These are phyloP conservation scores for Drosophila seclusa DNA, from an alignment of 2,888 invertebrate genomes.

Conservation along the genomic window DNA sequence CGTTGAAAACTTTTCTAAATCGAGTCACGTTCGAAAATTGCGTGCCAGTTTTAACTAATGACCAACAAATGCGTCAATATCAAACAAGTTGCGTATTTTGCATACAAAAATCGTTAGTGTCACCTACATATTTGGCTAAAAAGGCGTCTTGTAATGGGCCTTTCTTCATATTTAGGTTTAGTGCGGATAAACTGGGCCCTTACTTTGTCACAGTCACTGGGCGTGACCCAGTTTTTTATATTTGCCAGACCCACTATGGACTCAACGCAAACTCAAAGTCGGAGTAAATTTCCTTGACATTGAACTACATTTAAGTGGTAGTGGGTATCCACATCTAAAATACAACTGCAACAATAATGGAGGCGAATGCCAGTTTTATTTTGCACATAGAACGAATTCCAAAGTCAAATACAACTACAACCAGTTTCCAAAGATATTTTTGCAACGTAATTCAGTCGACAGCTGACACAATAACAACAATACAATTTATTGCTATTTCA, in stretches of 20 bases:
- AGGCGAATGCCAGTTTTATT: conserved; percentile 49
- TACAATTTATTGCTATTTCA: conserved; percentile 42
- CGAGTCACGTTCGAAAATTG: conserved; percentile 61
- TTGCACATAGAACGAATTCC: conserved; percentile 64
- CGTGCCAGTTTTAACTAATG: conserved; percentile 67
- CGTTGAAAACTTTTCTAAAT: conserved; percentile 35
- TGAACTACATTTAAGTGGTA: conserved; percentile 64
- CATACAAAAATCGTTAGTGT: conserved; percentile 23
- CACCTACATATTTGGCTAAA: conserved; percentile 27
- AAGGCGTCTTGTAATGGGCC: conserved; percentile 37
- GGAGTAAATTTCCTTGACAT: conserved; percentile 68
- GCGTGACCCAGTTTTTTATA: conserved; percentile 54
- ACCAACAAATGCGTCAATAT: conserved; percentile 47
- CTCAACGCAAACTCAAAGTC: not conserved
- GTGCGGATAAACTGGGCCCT: conserved; percentile 33
- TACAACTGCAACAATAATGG: conserved; percentile 5
- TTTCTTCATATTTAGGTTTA: conserved; percentile 37
- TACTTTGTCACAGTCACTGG: conserved; percentile 10
- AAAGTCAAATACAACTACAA: conserved; percentile 48
- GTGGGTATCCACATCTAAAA: conserved; percentile 30
- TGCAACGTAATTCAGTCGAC: conserved; percentile 52
- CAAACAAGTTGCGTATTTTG: conserved; percentile 18
- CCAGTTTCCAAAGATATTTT: conserved; percentile 57
- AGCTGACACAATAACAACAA: conserved; percentile 39
- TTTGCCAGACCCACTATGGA: conserved; percentile 10